Base-by-base conservation (phyloP, 2,113 vertebrate species). In the Scopus umbretta region DNA sequence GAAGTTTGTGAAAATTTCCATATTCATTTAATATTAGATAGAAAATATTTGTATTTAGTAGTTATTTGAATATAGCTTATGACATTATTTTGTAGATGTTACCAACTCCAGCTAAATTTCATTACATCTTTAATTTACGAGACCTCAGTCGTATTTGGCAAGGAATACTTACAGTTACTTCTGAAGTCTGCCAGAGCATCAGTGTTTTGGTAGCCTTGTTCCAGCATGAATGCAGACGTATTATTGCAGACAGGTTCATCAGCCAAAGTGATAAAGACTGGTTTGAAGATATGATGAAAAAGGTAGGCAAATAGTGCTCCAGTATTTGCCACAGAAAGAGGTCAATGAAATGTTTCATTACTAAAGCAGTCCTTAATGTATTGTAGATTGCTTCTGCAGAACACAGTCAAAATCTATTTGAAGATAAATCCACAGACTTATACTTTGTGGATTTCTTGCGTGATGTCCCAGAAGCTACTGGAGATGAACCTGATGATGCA, bases 111-210 rank as follows among this genome's bases (percentile, higher is more conserved):
- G 98, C 98, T 17, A 99, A 98, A 97, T 99, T 99, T 93, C 98
- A 99, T 97, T 99, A 99, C 95, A 96, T 99, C 94, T 99, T 99
- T 94, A 99, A 99, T 96, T 97, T 99, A 90, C 97, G 98, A 89
- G 99, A 99, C 95, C 97, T 99, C 81, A 98, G 98, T 92, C 98
- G 98, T 27, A 98, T 99, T 97, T 99, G 99, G 99, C 99, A 99
- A 97, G 98, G 99, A 26, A 97, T 99, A 49, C 98, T 99, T 55
- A 95, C 96, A 13, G 97, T 98, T 80, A 97, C 92, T 58, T 80
- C 98, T 15, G 98, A 99, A 34, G 97, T 98, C 96, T 99, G 99
- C 96, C 94, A 91, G 78, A 97, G 55, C 81, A 81, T 89, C 12
- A 92, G 97, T 92, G 85, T 98, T 73, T 96, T 99, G 81, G 71